Base-by-base conservation (phyloP, 2,113 vertebrate species). In the Haliaeetus leucogaster region DNA sequence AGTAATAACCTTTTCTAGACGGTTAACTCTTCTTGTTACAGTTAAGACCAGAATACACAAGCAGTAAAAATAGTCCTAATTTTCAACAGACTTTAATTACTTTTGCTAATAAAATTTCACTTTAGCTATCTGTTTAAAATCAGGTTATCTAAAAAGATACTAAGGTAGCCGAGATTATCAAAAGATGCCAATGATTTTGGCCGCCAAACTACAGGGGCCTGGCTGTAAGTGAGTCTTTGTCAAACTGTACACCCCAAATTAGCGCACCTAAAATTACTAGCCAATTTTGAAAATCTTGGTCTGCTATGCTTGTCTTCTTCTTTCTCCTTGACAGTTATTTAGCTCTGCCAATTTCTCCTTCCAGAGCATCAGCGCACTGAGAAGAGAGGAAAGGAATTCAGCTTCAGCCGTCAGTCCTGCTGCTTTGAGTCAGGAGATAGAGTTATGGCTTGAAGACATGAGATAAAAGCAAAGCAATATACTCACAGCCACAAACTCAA, bases 401-500 rank as follows among this genome's bases (percentile, higher is more conserved):
- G 76, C 56, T 81, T 96, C 3, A 77, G 71, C 55, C 67, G 88
- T 86, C 93, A 68, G 76, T 94, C 87, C 59, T 53, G 52, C 63
- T 74, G 82, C 92, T 95, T 71, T 82, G 80, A 89, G 80, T 84
- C 53, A 90, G 80, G 32, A 96, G 94, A 92, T 89, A 95, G 95
- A 95, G 76, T 48, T 94, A 89, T 67, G 77, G 59, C 87, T 96
- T 53, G 68, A 89, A 95, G 92, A 92, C 90, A 95, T 7, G 86
- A 96, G 88, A 97, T 94, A 95, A 97, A 95, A 92, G 92, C 76
- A 84, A 89, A 93, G 95, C 90, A 93, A 92, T 96, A 95, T 81
- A 94, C 82, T 81, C 82, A 43, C 32, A 92, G 67, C 66, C 93
- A 96, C 87, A 92, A 88, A 92, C 52, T 66, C 90, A 74, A 74